Evolutionary conservation across 2,888 invertebrate genomes (phyloP), one percentile per base, ranked within the genome.

Genomic region (Hypomecis punctinalis): DNA sequence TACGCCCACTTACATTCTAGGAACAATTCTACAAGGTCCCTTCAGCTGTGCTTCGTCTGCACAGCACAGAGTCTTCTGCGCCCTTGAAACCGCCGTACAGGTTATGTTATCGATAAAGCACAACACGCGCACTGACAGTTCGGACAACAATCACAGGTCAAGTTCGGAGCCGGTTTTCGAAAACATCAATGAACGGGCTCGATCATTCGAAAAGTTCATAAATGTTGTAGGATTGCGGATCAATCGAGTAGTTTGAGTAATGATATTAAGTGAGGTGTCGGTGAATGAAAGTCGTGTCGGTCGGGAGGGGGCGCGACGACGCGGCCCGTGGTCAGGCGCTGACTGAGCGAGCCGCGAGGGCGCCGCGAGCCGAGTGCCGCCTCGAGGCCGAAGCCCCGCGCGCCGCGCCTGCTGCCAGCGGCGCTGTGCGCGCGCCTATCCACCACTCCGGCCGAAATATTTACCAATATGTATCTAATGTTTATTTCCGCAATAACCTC

Each of bases 61-160:
- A 86, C 88, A 86, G 80, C 85, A 86, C 85, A 75, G 75, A 81
- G 81, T 84, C 82, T 81, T 73, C 79, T 76, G 78, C 88, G 91
- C 88, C 92, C 92, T 92, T 92, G 92, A 91, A 90, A 88, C 82
- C 81, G 85, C 82, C 81, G 85, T 91, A 91, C 89, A 92, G 92
- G 92, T 92, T 91, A 91, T 91, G 91, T 90, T 91, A 91, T 91
- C 89, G 91, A 91, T 91, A 90, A 88, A 91, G 86, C 91, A 91
- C 89, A 91, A 91, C 91, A 92, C 90, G 89, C 90, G 89, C 91
- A 90, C 91, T 90, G 90, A 85, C 90, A 91, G 90, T 86, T 88
- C 81, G 81, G 82, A 81, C 86, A 89, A 91, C 91, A 90, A 89
- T 88, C 92, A 90, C 90, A 87, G 83, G 83, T 86, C 85, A 89